Evolutionary conservation across 1,140 invertebrate species (phyloP), one percentile per base, ranked within the genome.

Genomic region (Papilio polyxenes): DNA sequence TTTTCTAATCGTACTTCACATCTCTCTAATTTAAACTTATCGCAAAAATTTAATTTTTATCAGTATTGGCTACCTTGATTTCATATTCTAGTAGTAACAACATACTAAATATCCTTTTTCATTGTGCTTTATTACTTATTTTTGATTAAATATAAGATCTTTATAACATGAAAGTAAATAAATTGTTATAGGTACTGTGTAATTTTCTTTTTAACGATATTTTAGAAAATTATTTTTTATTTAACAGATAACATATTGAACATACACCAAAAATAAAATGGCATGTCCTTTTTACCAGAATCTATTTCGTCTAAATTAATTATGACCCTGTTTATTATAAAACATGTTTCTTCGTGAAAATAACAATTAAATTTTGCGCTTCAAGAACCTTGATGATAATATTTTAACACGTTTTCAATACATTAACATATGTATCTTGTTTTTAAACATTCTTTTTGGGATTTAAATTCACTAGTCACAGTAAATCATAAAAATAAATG

Each of bases 11-110:
- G 77, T 65, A 65, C 31, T 65, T 44, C 59, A 65, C 59, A 44
- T 80, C 37, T 79, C 17, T 37, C 59, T 59, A 11, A 62, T 62
- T 79, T 59, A 17, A 59, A 44, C 56, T 79, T 79, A 79, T 79
- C 77, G 37, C 17, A n/a, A 62, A 79, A 79, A 20, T 20, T 31
- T 59, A 44, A 23, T 44, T 51, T 79, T 79, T 79, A 79, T 79
- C 77, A 44, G 40, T 23, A 79, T 44, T 13, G n/a, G 49, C 48
- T 11, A 79, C 77, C 37, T 65, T 65, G 77, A 79, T 62, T 62
- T 79, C 4, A 79, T 56, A 65, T 79, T 62, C 51, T n/a, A 78
- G 56, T 76, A 11, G 17, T 15, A 59, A 15, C 7, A 65, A 65
- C 8, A 65, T 65, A 20, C 62, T 13, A 65, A 59, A 8, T 59